A percentile compares a stretch with the other conserved stretches of the same genome.
Evolutionary conservation across 23 tunicate genomes (phyloP).

Genomic region (Halocynthia aurantium): DNA sequence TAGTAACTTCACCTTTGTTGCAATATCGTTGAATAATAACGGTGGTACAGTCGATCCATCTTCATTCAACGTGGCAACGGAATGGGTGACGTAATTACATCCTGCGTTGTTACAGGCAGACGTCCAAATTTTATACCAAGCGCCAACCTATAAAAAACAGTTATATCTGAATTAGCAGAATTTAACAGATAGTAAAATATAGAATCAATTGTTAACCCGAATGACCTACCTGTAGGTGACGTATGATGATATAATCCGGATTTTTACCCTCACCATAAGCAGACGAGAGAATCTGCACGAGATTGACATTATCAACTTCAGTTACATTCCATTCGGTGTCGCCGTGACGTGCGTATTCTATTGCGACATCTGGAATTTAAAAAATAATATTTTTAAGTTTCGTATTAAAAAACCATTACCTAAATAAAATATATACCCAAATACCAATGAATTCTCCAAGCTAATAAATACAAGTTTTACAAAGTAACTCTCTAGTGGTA

Average conservation of each 20-base stretch:
- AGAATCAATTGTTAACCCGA: background rate
- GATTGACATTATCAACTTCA: background rate
- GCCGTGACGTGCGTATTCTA: conserved; percentile 16
- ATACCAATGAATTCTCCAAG: too few relatives aligned
- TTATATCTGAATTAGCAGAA: background rate
- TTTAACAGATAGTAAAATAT: background rate
- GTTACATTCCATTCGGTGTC: conserved; percentile 16
- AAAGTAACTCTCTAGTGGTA: too few relatives aligned
- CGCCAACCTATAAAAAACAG: conserved; percentile 22
- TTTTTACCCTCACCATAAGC: background rate
- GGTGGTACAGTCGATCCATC: conserved; percentile 30
- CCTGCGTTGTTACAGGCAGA: conserved; percentile 40
- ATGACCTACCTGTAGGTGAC: conserved; percentile 9
- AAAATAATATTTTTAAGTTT: background rate
- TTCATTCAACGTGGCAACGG: conserved; percentile 21
- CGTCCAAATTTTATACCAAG: conserved; percentile 39
- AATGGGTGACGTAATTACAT: conserved; percentile 18
- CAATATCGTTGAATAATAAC: background rate
- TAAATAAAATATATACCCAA: too few relatives aligned
- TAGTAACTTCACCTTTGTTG: background rate
- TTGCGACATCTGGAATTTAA: background rate
- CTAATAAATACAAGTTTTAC: too few relatives aligned
- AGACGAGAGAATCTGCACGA: background rate
- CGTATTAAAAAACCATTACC: background rate
- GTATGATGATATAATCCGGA: conserved; percentile 4